phyloP scores from a whole-genome alignment of 2,113 vertebrate genomes.

The Eulemur macaco region DNA sequence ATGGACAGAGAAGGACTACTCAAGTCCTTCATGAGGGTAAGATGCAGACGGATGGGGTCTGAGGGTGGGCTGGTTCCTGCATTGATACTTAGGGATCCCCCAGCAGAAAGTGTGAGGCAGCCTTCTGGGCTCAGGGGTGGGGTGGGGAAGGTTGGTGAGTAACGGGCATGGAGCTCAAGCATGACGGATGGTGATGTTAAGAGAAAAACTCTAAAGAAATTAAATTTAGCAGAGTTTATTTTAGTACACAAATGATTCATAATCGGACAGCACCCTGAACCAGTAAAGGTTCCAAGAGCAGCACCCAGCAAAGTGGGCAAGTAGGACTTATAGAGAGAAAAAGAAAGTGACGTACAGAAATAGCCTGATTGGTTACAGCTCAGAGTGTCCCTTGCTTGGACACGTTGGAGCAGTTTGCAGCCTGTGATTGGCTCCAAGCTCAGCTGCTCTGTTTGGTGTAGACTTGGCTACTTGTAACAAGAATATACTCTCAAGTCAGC shows the following conservation, averaged over 20 bases:
- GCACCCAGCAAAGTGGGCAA: neutral
- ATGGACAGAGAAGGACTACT: constrained; percentile 60
- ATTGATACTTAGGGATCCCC: neutral
- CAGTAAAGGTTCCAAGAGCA: neutral
- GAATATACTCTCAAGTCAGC: too few relatives aligned
- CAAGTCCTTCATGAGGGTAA: constrained; percentile 74
- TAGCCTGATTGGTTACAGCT: neutral
- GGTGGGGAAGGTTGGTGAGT: neutral
- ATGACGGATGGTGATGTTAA: neutral
- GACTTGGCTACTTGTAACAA: neutral
- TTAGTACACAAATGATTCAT: too few relatives aligned
- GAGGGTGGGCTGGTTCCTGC: too few relatives aligned
- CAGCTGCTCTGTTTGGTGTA: neutral
- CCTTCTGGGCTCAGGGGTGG: neutral
- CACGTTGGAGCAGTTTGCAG: neutral
- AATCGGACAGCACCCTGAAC: neutral
- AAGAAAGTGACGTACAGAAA: neutral
- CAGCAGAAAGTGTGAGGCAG: neutral
- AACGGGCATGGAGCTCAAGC: too few relatives aligned
- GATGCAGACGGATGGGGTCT: accelerated
- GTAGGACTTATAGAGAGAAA: neutral
- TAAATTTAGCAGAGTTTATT: too few relatives aligned
- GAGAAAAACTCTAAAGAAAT: neutral
- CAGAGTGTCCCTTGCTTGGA: neutral
- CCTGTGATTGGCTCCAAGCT: neutral